These are phyloP conservation scores for Chloebia gouldiae DNA, from an alignment of 2,113 vertebrate genomes.

Conservation along the genomic window DNA sequence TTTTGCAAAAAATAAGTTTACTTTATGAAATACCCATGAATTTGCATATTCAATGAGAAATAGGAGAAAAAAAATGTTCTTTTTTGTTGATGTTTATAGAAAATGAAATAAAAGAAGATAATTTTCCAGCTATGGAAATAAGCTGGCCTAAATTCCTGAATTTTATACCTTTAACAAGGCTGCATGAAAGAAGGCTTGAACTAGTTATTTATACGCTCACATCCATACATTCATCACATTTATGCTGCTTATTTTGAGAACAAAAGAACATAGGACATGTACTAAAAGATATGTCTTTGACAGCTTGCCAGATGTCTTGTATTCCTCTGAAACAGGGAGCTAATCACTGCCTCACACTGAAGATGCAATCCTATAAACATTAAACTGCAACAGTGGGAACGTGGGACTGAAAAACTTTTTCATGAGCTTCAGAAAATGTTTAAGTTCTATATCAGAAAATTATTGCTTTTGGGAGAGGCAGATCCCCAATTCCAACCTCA, in stretches of 20 bases:
- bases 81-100: not conserved
- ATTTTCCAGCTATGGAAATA: not conserved
- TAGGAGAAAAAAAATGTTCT: rapidly evolving
- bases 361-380: not conserved
- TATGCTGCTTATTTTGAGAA: not conserved
- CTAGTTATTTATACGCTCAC: not conserved
- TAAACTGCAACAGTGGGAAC: not conserved
- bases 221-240: not conserved
- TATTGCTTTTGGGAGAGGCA: not conserved
- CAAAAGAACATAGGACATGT: not conserved
- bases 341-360: not conserved
- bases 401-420: not conserved
- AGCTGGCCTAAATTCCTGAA: not conserved
- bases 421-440: not conserved
- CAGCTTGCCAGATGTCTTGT: not conserved
- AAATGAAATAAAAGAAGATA: not conserved
- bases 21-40: not conserved
- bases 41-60: not conserved
- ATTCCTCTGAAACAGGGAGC: not conserved
- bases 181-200: not conserved
- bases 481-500: not conserved
- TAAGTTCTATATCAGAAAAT: not conserved
- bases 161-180: not conserved
- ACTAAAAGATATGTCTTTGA: not conserved
- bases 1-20: not conserved